Evolutionary conservation across 2,888 invertebrate genomes (phyloP), one percentile per base, ranked within the genome.

Genomic region (Sminthurides aquaticus): DNA sequence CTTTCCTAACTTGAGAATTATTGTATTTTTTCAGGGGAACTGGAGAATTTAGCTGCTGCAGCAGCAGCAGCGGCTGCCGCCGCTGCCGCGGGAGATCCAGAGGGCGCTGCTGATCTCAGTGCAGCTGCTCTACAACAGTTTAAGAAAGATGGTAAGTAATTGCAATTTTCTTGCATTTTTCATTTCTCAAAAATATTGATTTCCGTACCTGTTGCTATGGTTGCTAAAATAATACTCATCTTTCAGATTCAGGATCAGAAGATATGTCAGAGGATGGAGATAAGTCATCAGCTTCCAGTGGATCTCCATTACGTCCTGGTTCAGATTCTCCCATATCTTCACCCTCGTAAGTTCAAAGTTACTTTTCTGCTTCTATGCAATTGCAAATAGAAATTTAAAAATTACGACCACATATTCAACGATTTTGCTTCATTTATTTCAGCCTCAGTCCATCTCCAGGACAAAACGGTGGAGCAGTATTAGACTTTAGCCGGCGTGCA

Each of bases 21-120:
- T n/a, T n/a, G n/a, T n/a, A n/a, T 52, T 61, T 52, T 68, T 68
- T 22, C 65, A 74, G 74, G 74, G 74, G 74, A 74, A 66, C 68
- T 74, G 66, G 74, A 74, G 62, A 69, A 68, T 60, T 60, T 66
- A 63, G 70, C 70, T 63, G 71, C 68, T 59, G 70, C 69, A 20
- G 69, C 63, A 26, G 67, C 60, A 15, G 43, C 49, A 49, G 62
- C 57, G 27, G 26, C 62, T 34, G 55, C 56, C 54, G 60, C 65
- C 55, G 65, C 66, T 58, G 70, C 66, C 20, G 69, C 61, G 49
- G 68, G 58, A 27, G 66, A 61, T 43, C 60, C 61, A 29, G 69
- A 20, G 18, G 65, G 61, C 28, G 52, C 57, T 34, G 62, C 67
- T 22, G 49, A 49, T 28, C 27, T 26, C 24, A 60, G 59, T 18